Evolutionary conservation across 2,797 vertebrate genomes (phyloP), one percentile per base, ranked within the genome.

Genomic region (Luscinia megarhynchos): DNA sequence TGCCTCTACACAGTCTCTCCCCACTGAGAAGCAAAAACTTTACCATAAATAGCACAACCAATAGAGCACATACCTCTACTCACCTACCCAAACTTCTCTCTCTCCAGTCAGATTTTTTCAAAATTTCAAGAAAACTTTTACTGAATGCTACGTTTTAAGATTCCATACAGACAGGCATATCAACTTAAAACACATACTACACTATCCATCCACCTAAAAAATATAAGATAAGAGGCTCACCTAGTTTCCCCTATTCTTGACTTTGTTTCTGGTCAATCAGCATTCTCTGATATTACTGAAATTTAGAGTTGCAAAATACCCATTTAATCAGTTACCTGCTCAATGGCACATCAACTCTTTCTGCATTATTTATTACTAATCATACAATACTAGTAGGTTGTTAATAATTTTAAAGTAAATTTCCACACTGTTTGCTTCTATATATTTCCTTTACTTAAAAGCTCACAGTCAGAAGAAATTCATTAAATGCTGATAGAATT

Each of bases 171-270:
- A 46, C 3, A 58, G 1, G 3, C 27, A 9, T 5, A 32, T 23
- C n/a, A 81, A 40, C 17, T 48, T 27, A 38, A 78, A 78, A 77
- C 19, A 58, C 34, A 70, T 2, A 40, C 24, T 64, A 48, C 22
- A 54, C 9, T 23, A 75, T 62, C 15, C 24, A 84, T 40, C 6
- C 7, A 83, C 15, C 22, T 61, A 24, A 88, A 67, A 86, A 54
- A 20, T 1, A 3, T 0, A 63, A 55, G 4, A 2, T 16, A 68
- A 67, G 22, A 78, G 7, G 10, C 15, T 72, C 3, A 2, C 10
- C 48, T 27, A 59, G 4, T 55, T 81, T 67, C 8, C 15, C 38
- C 36, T 68, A 2, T 22, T 53, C 23, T 21, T 81, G 23, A 21
- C 19, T 67, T 62, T n/a, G 8, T 22, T 84, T 41, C 38, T 45